Evolutionary conservation across 2,888 invertebrate species (phyloP), one percentile per base, ranked within the genome.

Genomic region (Agrotis exclamationis): DNA sequence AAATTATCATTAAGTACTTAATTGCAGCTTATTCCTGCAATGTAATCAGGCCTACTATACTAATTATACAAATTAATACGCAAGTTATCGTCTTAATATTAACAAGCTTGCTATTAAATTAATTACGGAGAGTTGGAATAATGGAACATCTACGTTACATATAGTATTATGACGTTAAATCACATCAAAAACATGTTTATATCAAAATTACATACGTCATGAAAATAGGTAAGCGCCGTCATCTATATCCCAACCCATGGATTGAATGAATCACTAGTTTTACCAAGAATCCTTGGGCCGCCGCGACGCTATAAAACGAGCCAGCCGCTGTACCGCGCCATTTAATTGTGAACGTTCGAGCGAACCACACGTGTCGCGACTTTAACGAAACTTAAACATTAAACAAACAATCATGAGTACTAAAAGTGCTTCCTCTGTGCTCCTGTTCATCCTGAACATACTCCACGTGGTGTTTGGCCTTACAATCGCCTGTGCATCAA

Each of bases 381-480:
- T 47, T 66, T 54, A 48, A 65, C 68, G 56, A 67, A 63, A 59
- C 57, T 53, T 33, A 64, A 65, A 74, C 18, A 65, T 53, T 28
- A 51, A 73, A 58, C 24, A 77, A 80, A 48, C 70, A 80, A 80
- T 20, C 69, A 89, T 89, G 89, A 85, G 82, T 76, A 86, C 82
- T 62, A 82, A 83, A 45, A 77, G 83, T 50, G 83, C 88, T 5
- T 84, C 86, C 0, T 82, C 89, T n/a, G 88, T 82, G 3, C 74
- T 89, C 33, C 68, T 89, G 33, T 87, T 92, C 79, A 87, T 92
- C 67, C 82, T 95, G 6, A 95, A 94, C 82, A 85, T 91, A 0
- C 63, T 93, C 14, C 90, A 92, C 69, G 85, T 91, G 3, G 74
- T 94, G 14, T 82, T 95, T 28, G 92, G 92, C 0, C 68, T 95